A percentile compares a stretch with the other conserved stretches of the same genome.
phyloP scores from a whole-genome alignment of 2,113 vertebrate genomes.

The Crotophaga sulcirostris region DNA sequence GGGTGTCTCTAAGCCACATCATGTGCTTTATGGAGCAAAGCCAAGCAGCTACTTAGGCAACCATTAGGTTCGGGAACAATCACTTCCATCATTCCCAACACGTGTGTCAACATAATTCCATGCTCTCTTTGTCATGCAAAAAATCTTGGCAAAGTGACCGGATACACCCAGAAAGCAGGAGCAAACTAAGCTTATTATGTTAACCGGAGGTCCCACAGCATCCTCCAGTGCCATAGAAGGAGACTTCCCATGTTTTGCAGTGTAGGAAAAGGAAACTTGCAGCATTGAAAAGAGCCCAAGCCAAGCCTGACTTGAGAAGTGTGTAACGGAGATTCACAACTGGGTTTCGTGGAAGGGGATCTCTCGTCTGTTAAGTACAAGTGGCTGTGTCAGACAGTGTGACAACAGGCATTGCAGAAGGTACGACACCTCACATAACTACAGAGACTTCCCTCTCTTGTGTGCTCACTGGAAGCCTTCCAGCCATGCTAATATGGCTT shows the following conservation, averaged over 20 bases:
- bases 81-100: slow-evolving; percentile 67
- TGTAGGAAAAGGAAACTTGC: background rate
- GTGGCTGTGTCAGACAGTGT: background rate
- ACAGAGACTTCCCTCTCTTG: background rate
- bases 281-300: background rate
- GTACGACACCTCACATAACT: background rate
- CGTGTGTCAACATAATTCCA: slow-evolving; percentile 73
- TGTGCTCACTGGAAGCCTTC: background rate
- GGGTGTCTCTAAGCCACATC: background rate
- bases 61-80: slow-evolving; percentile 68
- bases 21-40: slow-evolving; percentile 46
- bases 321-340: background rate
- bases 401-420: background rate
- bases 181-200: slow-evolving; percentile 65
- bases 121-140: slow-evolving; percentile 72
- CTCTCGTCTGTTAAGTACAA: background rate
- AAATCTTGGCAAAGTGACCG: slow-evolving; percentile 59
- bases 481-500: background rate
- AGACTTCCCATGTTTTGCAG: slow-evolving; percentile 49
- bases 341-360: background rate
- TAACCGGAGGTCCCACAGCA: slow-evolving; percentile 61
- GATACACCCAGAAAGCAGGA: slow-evolving; percentile 68
- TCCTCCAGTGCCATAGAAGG: slow-evolving; percentile 44
- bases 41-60: slow-evolving; percentile 70
- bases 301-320: background rate